Evolutionary conservation across 2,888 invertebrate species (phyloP), one percentile per base, ranked within the genome.

Genomic region (Melanotus villosus): DNA sequence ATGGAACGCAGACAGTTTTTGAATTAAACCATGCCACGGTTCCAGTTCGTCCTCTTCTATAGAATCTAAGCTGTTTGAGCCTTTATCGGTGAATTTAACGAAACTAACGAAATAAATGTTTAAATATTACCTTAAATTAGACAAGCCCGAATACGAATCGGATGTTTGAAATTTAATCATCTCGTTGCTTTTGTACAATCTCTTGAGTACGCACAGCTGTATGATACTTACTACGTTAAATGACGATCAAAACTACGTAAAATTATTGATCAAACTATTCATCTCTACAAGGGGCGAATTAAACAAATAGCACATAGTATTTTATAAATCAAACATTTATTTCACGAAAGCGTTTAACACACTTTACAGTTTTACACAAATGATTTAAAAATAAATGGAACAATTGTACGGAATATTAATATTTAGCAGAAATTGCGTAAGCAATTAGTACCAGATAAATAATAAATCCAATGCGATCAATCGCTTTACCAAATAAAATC

Each of bases 381-480:
- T n/a, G n/a, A n/a, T n/a, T n/a, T n/a, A n/a, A n/a, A n/a, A n/a
- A n/a, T n/a, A n/a, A n/a, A n/a, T n/a, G n/a, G n/a, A n/a, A n/a
- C n/a, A n/a, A n/a, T n/a, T n/a, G n/a, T n/a, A n/a, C n/a, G n/a
- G n/a, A n/a, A n/a, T n/a, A 30, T n/a, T 57, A 73, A 67, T 72
- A 73, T 56, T 58, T 64, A 36, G 36, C 45, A 54, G 16, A 43
- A 26, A 71, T 66, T 16, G 76, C 74, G 68, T 78, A 77, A 32
- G 75, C 57, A 50, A 74, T 68, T 54, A 81, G 64, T 36, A 76
- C 38, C 34, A 77, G 68, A 73, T 78, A 82, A 21, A 79, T 56
- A 26, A 79, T 62, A 75, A 83, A 83, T 3, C 78, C 59, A 23
- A 84, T 65, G 66, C 84, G 73, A 59, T 84, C 84, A 18, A 84